Evolutionary conservation across 2,888 invertebrate species (phyloP), one percentile per base, ranked within the genome.

Genomic region (Ganaspis brasiliensis): DNA sequence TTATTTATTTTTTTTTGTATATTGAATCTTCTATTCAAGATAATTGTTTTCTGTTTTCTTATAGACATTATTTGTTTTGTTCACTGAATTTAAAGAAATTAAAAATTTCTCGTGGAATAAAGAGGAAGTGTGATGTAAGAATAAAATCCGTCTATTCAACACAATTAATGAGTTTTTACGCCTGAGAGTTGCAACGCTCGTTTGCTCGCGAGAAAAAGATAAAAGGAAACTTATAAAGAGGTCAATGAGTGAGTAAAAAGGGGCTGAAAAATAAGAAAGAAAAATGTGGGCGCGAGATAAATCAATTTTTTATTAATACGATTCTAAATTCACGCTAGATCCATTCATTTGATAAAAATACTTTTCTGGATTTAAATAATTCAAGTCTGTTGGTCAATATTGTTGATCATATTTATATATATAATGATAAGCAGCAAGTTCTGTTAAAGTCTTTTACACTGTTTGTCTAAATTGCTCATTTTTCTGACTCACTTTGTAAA

Each of bases 211-310:
- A 31, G 16, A 49, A 24, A 31, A 57, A 70, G 21, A 21, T 21
- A 63, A 45, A 73, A 63, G 31, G 73, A 52, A 52, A n/a, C 9
- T 52, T 4, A 19, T 19, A 19, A 52, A 52, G 52, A 52, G 52
- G 52, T 52, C 52, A 52, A 52, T 52, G 52, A 52, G 52, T 52
- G 52, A 52, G 19, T 52, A 9, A 52, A 52, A 52, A 16, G 14
- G 35, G n/a, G 24, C 63, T 57, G 40, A 63, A 70, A 49, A 70
- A 74, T 35, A 70, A 45, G 56, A 70, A 74, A 37, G 35, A 21
- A 57, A 75, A 70, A 45, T 31, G 35, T 21, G 45, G 31, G 31
- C 8, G n/a, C 37, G 31, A 75, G 74, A 75, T 70, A 75, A 70
- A 70, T 70, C 45, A 70, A 55, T 52, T 52, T 49, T 49, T n/a